Evolutionary conservation across 2,113 vertebrate genomes (phyloP).

Genomic region (Naja naja): DNA sequence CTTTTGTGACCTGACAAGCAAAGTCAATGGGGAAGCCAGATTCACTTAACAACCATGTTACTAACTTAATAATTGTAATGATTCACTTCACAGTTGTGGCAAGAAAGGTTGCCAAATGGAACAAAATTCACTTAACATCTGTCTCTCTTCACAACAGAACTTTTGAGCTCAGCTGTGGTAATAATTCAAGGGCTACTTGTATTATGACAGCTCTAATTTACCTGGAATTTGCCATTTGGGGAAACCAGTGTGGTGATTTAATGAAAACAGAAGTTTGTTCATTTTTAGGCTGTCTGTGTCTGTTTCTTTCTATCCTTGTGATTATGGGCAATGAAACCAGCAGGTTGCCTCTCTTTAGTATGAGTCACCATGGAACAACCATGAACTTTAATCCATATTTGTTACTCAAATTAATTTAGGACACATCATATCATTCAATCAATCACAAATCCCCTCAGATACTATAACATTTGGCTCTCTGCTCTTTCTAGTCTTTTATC

Average conservation of each 20-base stretch:
- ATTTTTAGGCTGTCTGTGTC: background rate
- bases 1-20: background rate
- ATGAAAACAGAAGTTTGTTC: background rate
- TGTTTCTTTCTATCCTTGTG: background rate
- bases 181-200: background rate
- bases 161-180: background rate
- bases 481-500: background rate
- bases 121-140: background rate
- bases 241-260: background rate
- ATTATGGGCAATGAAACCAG: background rate
- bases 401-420: background rate
- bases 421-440: background rate
- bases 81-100: background rate
- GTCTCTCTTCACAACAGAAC: background rate
- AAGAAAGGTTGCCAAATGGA: background rate
- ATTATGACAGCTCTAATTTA: background rate
- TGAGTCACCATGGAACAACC: background rate
- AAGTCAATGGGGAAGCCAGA: background rate
- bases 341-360: background rate
- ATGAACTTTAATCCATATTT: background rate
- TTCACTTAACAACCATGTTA: background rate
- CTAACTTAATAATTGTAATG: background rate
- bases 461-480: background rate
- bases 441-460: constrained; percentile 7
- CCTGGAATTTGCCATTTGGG: background rate